Percentiles rank a stretch among this genome's conserved stretches.
phyloP scores from a whole-genome alignment of 2,113 vertebrate genomes.

The Alligator mississippiensis region DNA sequence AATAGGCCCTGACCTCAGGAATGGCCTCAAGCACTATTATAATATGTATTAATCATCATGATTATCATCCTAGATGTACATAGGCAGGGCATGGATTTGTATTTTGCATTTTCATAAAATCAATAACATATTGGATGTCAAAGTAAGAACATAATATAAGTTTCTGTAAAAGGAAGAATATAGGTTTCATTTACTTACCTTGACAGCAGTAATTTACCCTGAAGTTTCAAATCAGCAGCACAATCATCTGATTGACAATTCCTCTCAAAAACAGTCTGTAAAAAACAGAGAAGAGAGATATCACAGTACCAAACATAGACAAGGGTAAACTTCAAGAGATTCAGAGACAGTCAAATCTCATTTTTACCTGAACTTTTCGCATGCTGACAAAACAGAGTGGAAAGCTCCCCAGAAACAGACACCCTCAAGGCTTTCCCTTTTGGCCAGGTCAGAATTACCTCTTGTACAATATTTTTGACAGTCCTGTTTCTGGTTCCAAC shows the following conservation, averaged over 20 bases:
- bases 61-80: not conserved
- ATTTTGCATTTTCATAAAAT: constrained; percentile 14
- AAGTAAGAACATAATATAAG: not conserved
- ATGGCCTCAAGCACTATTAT: not conserved
- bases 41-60: not conserved
- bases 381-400: not conserved
- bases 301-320: not conserved
- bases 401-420: not conserved
- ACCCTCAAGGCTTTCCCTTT: not conserved
- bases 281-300: constrained; percentile 31
- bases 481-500: not conserved
- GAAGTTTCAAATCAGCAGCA: constrained; percentile 92
- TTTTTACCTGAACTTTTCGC: not conserved
- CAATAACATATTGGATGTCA: not conserved
- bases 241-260: constrained; percentile 97
- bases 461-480: not conserved
- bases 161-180: not conserved
- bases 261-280: constrained; percentile 96
- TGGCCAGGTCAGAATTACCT: not conserved
- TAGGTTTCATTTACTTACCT: constrained; percentile 79
- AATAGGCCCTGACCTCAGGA: not conserved
- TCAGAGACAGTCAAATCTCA: not conserved
- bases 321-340: constrained; percentile 1
- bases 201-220: constrained; percentile 90
- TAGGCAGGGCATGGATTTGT: not conserved